Percentiles rank a stretch among this genome's conserved stretches.
phyloP scores from a whole-genome alignment of 2,797 vertebrate species.

The Amniataba percoides region DNA sequence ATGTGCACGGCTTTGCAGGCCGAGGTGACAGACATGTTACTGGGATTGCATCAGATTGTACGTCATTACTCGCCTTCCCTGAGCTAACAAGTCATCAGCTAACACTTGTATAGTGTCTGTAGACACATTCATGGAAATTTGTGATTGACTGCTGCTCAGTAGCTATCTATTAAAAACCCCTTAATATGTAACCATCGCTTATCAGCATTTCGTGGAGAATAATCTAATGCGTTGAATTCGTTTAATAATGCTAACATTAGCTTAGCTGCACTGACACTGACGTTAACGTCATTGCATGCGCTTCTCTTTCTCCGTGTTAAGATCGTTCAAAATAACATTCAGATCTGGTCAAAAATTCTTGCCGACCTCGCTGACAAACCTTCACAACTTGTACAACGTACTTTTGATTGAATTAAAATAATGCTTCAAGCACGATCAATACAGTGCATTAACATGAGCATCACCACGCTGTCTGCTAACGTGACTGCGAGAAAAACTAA shows the following conservation, averaged over 20 bases:
- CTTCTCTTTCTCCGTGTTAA: no score
- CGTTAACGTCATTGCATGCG: constrained; percentile 30
- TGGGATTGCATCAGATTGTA: constrained; percentile 91
- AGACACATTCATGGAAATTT: accelerated
- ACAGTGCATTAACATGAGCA: constrained; percentile 39
- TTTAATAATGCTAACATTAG: constrained; percentile 21
- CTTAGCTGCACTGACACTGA: constrained; percentile 34
- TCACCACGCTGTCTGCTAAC: constrained; percentile 28
- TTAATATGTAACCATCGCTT: accelerated
- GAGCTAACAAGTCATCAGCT: constrained; percentile 36
- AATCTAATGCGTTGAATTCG: background rate
- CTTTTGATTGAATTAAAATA: background rate
- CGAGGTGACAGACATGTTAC: constrained; percentile 63
- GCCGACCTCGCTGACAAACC: accelerated
- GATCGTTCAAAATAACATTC: background rate
- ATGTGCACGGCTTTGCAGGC: constrained; percentile 30
- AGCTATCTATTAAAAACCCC: accelerated
- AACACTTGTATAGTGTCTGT: no score
- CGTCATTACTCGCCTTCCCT: constrained; percentile 39
- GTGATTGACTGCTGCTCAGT: accelerated
- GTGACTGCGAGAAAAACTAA: background rate
- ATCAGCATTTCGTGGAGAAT: background rate
- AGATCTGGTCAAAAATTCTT: background rate
- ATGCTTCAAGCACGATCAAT: background rate
- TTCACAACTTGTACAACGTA: accelerated